Conservation (phyloP, 2,797 vertebrate species). For the Borostomias antarcticus region DNA sequence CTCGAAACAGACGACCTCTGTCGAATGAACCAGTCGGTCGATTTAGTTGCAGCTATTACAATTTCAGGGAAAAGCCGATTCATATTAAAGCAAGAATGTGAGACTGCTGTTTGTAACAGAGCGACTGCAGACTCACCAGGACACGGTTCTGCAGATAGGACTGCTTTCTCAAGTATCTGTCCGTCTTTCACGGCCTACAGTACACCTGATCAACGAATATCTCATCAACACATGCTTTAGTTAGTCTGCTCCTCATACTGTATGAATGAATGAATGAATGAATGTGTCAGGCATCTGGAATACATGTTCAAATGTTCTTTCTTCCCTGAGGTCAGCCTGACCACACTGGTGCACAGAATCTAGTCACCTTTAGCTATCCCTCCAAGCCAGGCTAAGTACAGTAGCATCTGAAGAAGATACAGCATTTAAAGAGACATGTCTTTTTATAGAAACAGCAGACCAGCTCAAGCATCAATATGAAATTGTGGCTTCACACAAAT, state of each 20-base stretch:
- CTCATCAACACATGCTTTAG: slow-evolving; percentile 7
- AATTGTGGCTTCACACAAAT: background rate
- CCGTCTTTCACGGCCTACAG: background rate
- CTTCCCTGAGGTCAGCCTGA: background rate
- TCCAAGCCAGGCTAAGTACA: no score
- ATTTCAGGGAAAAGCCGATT: no score
- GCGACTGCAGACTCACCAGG: no score
- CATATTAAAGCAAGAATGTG: no score
- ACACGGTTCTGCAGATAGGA: no score
- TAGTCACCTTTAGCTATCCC: no score
- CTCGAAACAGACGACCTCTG: no score
- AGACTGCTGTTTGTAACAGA: no score
- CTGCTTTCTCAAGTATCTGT: no score
- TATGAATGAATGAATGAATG: slow-evolving; percentile 23
- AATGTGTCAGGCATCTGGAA: slow-evolving; percentile 19
- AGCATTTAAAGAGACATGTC: background rate
- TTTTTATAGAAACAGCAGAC: background rate
- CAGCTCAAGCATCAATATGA: background rate
- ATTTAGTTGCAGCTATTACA: no score
- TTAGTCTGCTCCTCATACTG: slow-evolving; percentile 23
- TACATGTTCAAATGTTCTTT: slow-evolving; percentile 12
- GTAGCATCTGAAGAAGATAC: background rate
- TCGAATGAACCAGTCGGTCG: no score
- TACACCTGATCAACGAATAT: background rate
- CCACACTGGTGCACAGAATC: no score